phyloP scores from a whole-genome alignment of 2,113 vertebrate species.

The Papio anubis region DNA sequence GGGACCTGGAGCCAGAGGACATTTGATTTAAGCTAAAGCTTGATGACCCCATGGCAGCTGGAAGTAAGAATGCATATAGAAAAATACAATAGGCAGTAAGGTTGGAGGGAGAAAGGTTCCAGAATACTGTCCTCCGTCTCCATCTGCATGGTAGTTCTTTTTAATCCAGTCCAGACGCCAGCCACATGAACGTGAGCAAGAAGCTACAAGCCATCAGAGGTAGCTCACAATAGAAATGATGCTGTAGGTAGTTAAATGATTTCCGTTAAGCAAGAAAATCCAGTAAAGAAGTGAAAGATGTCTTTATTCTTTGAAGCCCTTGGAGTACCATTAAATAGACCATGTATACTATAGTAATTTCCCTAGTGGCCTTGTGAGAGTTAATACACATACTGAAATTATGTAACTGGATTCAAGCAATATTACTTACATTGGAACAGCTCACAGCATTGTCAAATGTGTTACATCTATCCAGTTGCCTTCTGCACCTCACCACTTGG shows the following conservation, averaged over 20 bases:
- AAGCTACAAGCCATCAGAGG: conserved; percentile 33
- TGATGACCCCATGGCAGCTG: conserved; percentile 75
- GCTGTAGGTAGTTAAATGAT: background rate
- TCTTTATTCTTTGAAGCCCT: conserved; percentile 27
- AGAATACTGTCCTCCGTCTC: background rate
- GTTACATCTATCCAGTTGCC: conserved; percentile 20
- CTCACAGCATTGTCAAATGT: background rate
- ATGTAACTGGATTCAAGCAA: background rate
- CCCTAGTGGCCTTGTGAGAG: conserved; percentile 1
- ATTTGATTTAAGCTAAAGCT: conserved; percentile 79
- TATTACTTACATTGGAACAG: background rate
- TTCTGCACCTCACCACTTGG: background rate
- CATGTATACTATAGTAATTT: background rate
- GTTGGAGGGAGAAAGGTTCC: conserved; percentile 24
- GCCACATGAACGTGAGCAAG: background rate
- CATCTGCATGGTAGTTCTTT: conserved; percentile 9
- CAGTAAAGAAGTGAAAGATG: background rate
- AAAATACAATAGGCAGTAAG: conserved; percentile 62
- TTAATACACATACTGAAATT: conserved; percentile 17
- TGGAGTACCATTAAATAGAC: background rate
- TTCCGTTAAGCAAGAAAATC: background rate
- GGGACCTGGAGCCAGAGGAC: conserved; percentile 71
- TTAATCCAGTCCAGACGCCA: conserved; percentile 59
- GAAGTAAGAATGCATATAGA: conserved; percentile 64
- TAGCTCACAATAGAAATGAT: background rate